Percentiles rank a stretch among this genome's conserved stretches.
Conservation (phyloP, 1,140 invertebrate genomes). For the Plodia interpunctella region DNA sequence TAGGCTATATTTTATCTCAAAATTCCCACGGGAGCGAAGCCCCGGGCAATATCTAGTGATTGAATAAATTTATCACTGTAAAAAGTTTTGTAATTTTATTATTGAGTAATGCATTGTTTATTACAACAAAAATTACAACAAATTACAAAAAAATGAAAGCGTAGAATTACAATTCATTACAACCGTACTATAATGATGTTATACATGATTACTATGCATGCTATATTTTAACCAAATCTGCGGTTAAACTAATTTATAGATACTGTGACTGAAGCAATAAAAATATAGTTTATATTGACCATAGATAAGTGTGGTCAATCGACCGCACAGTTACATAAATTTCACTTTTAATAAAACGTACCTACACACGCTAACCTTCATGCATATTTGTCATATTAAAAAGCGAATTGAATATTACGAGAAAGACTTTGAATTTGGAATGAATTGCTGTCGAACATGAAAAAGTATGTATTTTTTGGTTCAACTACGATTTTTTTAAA, state of each 20-base stretch:
- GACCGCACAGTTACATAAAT: not conserved
- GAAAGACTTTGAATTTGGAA: not conserved
- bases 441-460: not conserved
- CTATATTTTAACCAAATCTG: not conserved
- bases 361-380: not conserved
- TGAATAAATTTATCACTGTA: too few relatives aligned
- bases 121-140: too few relatives aligned
- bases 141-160: too few relatives aligned
- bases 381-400: not conserved
- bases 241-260: not conserved
- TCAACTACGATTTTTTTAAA: too few relatives aligned
- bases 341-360: not conserved
- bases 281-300: not conserved
- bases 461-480: not conserved
- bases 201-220: too few relatives aligned
- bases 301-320: not conserved
- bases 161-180: too few relatives aligned
- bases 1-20: too few relatives aligned
- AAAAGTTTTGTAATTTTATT: too few relatives aligned
- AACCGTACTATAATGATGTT: too few relatives aligned
- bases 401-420: not conserved
- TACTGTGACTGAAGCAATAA: not conserved
- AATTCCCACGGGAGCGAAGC: too few relatives aligned
- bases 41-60: too few relatives aligned
- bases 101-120: too few relatives aligned